Percentiles rank a stretch among this genome's conserved stretches.
Conservation (phyloP, 2,888 invertebrate genomes). For the Atethmia centrago region DNA sequence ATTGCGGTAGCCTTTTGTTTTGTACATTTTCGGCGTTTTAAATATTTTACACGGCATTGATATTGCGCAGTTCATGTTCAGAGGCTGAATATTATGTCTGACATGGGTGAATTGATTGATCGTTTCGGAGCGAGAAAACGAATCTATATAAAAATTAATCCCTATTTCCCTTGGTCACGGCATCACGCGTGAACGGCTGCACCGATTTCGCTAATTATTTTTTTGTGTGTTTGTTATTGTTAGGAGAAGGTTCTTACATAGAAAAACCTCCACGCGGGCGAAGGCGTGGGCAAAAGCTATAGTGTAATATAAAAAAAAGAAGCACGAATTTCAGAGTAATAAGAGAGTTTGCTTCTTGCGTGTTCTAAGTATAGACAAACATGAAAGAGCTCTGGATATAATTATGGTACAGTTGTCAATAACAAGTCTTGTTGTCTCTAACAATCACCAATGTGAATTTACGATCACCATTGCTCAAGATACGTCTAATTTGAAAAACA, state of each 20-base stretch:
- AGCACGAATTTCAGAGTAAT: neutral
- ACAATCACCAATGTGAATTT: neutral
- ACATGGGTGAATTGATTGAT: neutral
- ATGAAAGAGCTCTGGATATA: neutral
- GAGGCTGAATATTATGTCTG: neutral
- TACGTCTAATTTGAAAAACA: neutral
- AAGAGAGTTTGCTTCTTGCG: neutral
- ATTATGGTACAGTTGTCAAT: neutral
- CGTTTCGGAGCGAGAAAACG: neutral
- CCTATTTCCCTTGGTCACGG: too few relatives aligned
- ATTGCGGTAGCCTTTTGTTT: conserved; percentile 14
- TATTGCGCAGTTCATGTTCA: neutral
- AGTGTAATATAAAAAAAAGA: neutral
- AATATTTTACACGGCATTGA: neutral
- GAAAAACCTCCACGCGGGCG: too few relatives aligned
- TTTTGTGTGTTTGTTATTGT: too few relatives aligned
- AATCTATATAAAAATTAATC: too few relatives aligned
- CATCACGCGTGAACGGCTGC: too few relatives aligned
- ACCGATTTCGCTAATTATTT: too few relatives aligned
- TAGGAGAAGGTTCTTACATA: too few relatives aligned
- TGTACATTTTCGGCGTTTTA: neutral
- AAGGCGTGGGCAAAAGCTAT: too few relatives aligned
- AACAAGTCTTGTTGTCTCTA: neutral
- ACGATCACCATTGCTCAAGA: neutral
- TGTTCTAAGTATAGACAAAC: neutral